Evolutionary conservation across 2,113 vertebrate genomes (phyloP), one percentile per base, ranked within the genome.

Genomic region (Mormyrus iriodes): DNA sequence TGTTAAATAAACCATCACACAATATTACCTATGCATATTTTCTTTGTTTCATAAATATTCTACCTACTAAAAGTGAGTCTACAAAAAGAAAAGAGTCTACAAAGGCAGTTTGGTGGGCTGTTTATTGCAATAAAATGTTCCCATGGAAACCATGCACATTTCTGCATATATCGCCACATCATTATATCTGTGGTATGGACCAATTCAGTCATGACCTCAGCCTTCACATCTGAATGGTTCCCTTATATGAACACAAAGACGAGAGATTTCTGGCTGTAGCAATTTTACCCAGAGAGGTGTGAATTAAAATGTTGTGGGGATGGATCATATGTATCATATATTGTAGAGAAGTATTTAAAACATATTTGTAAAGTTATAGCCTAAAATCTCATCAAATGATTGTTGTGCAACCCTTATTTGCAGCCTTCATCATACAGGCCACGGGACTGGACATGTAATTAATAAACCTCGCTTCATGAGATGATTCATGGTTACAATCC

Each of bases 141-240:
- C 94, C 94, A 94, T 90, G 65, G 93, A 91, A 95, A 95, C 95
- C 88, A 86, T 93, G 94, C 92, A 92, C 92, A 92, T 90, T 90
- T 93, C 93, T 92, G 89, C 58, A 3, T 90, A 90, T 88, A 90
- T 94, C 93, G 93, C 92, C 92, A 94, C 94, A 94, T 42, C 35
- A 17, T 19, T 79, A 84, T 48, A 21, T 92, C 92, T 86, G 24
- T 52, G 19, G n/a, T 58, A 52, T 89, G 61, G 89, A 86, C 55
- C 88, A 35, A 90, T 90, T 58, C 76, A 88, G 35, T 84, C 76
- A 86, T 42, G n/a, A 86, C 88, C 48, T 76, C 58, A 89, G 69
- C 83, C 21, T 89, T 65, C 79, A n/a, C 84, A 69, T 58, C 39
- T 15, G n/a, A 73, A 39, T 19, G 13, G 51, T 27, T 85, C 48